Evolutionary conservation across 2,797 vertebrate genomes (phyloP), one percentile per base, ranked within the genome.

Genomic region (Otolemur crassicaudatus): DNA sequence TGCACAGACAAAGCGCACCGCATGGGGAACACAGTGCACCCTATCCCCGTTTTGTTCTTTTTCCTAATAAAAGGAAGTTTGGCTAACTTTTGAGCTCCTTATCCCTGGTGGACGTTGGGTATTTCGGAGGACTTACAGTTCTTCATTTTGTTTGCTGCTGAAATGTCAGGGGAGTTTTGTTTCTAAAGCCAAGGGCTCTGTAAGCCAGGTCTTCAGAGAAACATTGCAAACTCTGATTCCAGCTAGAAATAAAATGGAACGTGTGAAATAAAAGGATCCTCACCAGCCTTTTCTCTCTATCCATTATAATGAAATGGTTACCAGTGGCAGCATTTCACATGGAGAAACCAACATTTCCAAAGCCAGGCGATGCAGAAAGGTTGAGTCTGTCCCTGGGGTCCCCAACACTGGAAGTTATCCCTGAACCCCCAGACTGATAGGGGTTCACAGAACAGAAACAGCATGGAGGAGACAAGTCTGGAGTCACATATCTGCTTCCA

Each of bases 131-230:
- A 84, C 93, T 65, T 87, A 87, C 93, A 96, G 90, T 82, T 91
- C 87, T 96, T 31, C 49, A 37, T 97, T 98, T 96, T 93, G 96
- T 90, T 87, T 95, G 96, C 96, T 87, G 94, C 34, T 20, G 87
- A 77, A 77, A 95, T 93, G 87, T 97, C 96, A 91, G 72, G 95
- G 98, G 97, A 98, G 96, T 75, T 96, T 70, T 25, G 75, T 97
- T 98, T 98, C 98, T 97, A 98, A 87, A 90, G 94, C 65, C 17
- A 12, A n/a, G 96, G 96, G 88, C 97, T 97, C 96, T 46, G 94
- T 4, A 0, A 94, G 73, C 82, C 87, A 23, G 23, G 76, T 53
- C 97, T 97, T 98, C 97, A 94, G 93, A 98, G 97, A 94, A 97
- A 80, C 86, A 65, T 31, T 65, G 94, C 43, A 77, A n/a, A 61